Base-by-base conservation (phyloP, 2,113 vertebrate genomes). In the Sterrhoptilus dennistouni region DNA sequence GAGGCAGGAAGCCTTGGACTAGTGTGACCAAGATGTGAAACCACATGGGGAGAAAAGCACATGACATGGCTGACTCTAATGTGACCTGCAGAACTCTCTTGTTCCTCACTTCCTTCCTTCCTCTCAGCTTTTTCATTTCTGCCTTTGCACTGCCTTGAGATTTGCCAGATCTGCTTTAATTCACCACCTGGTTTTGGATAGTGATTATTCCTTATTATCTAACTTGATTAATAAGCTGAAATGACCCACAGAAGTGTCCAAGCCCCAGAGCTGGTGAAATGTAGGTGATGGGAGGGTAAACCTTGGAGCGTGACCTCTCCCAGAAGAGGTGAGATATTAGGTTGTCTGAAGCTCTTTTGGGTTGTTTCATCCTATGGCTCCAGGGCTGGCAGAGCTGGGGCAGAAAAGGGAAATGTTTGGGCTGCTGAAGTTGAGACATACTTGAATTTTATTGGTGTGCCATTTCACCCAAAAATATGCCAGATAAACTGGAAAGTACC, bases 51-150 rank as follows among this genome's bases (percentile, higher is more conserved):
- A 64, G 47, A 63, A 78, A 78, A 79, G 63, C 84, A 74, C 0
- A 3, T 54, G 66, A 70, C 56, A 14, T 0, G 2, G 68, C 71
- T 76, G 70, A 64, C 40, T 68, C 0, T 4, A 94, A 40, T 9
- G 14, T 29, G 80, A 66, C 4, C 8, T 17, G 31, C 59, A 65
- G 59, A 92, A 86, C 47, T 69, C 64, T 60, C 24, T 52, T 16
- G 61, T 33, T 89, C 57, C 74, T 80, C 42, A 33, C 52, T 90
- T 95, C 70, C 69, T 31, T 47, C 79, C 81, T 83, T 56, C 42
- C 16, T 42, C 78, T 76, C 63, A 52, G 27, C 35, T 81, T 77
- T 90, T 92, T 78, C 15, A 2, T 33, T 93, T 93, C 80, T 83
- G 2, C 33, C 33, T 85, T 69, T 85, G 79, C 66, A 49, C 50